Conservation (phyloP, 2,797 vertebrate genomes). For the Varecia variegata region DNA sequence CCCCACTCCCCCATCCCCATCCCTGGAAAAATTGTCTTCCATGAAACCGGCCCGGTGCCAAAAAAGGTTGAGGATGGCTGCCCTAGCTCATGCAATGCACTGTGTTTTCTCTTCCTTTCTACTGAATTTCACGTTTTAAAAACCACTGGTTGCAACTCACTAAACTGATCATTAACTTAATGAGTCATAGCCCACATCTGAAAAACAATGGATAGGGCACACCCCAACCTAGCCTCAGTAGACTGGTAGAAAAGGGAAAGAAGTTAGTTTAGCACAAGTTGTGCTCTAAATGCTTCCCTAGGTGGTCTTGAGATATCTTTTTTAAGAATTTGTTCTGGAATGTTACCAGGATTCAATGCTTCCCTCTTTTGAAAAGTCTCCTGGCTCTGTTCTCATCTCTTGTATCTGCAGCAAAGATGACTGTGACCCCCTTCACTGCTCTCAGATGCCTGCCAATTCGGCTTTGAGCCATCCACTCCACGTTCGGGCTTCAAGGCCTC, state of each 20-base stretch:
- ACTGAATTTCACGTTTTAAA: background rate
- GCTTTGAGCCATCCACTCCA: background rate
- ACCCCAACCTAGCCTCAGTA: background rate
- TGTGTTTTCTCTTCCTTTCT: background rate
- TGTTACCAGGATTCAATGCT: background rate
- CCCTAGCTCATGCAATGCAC: background rate
- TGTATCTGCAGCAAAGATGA: background rate
- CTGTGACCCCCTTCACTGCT: fast-evolving
- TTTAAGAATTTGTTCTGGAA: background rate
- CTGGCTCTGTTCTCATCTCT: background rate
- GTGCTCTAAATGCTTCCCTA: background rate
- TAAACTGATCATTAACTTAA: background rate
- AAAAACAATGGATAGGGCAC: background rate
- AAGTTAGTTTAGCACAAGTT: background rate
- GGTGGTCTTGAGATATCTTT: background rate
- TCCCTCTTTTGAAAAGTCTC: background rate
- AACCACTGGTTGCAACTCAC: background rate
- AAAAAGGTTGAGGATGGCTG: no score
- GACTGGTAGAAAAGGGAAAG: background rate
- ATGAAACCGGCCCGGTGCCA: no score
- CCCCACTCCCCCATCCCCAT: no score
- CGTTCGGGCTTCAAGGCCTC: background rate
- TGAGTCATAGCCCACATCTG: background rate
- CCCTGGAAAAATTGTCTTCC: no score
- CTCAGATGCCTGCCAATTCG: background rate